Evolutionary conservation across 2,797 vertebrate genomes (phyloP), one percentile per base, ranked within the genome.

Genomic region (Poecilia gillii): DNA sequence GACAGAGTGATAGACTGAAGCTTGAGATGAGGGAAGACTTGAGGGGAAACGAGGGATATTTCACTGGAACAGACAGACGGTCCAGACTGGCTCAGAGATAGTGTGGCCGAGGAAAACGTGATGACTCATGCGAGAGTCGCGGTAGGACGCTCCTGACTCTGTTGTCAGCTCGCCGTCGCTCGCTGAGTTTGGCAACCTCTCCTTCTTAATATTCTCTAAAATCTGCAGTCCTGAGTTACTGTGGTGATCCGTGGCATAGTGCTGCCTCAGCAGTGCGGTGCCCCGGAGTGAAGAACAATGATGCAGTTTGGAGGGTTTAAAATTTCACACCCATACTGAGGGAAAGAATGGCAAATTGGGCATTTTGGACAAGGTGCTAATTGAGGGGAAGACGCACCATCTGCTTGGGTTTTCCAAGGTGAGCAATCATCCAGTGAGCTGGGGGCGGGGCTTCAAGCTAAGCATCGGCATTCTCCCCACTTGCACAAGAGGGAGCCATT

Each of bases 301-400:
- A 81, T 18, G 71, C 80, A 77, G 87, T 79, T 70, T 79, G 80
- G 62, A 74, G 75, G 80, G 81, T 84, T 91, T 90, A 33, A 89
- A 84, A 90, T 87, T 88, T 90, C 89, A 90, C 84, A 85, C 87
- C 25, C 78, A 62, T 81, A 64, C 84, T 80, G 88, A 70, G 82
- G 76, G 83, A 90, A 81, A 82, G 84, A 90, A 80, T 76, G 16
- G 80, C 82, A 81, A 85, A 87, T 73, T 71, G 84, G 86, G 75
- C 81, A 80, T 72, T 89, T 77, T 84, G 85, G 90, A 89, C 72
- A 79, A 87, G 82, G 85, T 90, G 88, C 90, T 96, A 95, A 95
- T 95, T 95, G 91, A 90, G 85, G 87, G 92, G 87, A 88, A 74
- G 75, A 87, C 81, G 53, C 84, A 84, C 90, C 79, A 86, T 88